Evolutionary conservation across 2,113 vertebrate genomes (phyloP).

Genomic region (Myrmophylax atrothorax): DNA sequence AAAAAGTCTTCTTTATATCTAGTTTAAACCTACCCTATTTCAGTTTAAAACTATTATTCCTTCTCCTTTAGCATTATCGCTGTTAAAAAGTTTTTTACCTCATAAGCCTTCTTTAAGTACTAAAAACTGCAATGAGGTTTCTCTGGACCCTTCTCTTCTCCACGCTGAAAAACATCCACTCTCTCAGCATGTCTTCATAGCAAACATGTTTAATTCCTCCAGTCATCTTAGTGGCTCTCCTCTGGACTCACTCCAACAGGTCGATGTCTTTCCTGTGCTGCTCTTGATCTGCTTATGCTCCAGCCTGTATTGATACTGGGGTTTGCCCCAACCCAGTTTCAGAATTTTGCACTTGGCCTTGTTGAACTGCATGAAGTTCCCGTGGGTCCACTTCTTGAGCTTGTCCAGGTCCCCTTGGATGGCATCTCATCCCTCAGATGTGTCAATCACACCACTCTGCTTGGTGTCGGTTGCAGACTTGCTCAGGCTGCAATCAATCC

Average conservation of each 20-base stretch:
- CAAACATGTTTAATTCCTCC: neutral
- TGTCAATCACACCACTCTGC: neutral
- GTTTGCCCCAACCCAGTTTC: neutral
- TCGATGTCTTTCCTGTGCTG: too few relatives aligned
- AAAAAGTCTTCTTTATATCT: neutral
- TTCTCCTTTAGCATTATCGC: neutral
- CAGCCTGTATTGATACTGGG: neutral
- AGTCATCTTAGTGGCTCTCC: neutral
- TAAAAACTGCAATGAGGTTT: neutral
- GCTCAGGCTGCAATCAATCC: neutral
- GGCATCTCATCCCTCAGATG: fast-evolving
- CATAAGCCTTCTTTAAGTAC: neutral
- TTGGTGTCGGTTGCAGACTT: neutral
- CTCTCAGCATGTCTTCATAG: neutral
- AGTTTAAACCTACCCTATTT: neutral
- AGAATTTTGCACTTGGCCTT: neutral
- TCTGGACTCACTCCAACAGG: neutral
- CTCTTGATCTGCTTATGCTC: fast-evolving
- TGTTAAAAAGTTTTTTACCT: neutral
- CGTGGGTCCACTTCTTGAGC: too few relatives aligned
- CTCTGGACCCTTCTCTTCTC: neutral
- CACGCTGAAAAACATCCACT: neutral
- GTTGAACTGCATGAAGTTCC: neutral
- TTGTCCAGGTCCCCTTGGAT: neutral
- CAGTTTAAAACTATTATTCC: fast-evolving